Percentiles rank a stretch among this genome's conserved stretches.
These are phyloP conservation scores for Drosophila santomea DNA, from an alignment of 1,140 invertebrate genomes.

Conservation along the genomic window DNA sequence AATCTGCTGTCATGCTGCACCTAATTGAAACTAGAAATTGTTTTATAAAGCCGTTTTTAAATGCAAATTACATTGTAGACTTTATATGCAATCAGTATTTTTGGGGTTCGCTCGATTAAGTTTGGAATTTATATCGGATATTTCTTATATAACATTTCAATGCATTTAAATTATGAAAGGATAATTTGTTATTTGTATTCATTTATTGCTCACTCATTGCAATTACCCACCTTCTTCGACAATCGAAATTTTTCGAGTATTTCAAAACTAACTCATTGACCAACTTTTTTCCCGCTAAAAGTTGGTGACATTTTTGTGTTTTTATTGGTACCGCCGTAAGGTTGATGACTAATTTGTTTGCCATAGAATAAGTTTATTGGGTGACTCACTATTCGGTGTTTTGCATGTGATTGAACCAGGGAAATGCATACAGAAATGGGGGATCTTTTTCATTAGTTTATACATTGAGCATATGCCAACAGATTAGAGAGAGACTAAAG, in stretches of 20 bases:
- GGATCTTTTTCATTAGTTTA: conserved; percentile 10
- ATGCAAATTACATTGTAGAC: too few relatives aligned
- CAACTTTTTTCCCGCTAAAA: conserved; percentile 24
- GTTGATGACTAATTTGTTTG: conserved; percentile 73
- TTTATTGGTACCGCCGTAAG: conserved; percentile 3
- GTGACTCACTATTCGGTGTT: conserved; percentile 48
- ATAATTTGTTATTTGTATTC: neutral
- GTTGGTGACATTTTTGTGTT: conserved; percentile 32
- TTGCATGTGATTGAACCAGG: conserved; percentile 51
- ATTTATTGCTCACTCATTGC: neutral
- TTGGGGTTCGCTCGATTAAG: neutral
- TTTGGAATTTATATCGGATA: too few relatives aligned
- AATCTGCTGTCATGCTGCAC: neutral
- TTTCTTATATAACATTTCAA: too few relatives aligned
- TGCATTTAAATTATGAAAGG: neutral
- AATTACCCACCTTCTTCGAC: neutral
- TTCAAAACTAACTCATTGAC: conserved; percentile 13
- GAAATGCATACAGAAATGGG: conserved; percentile 27
- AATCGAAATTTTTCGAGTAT: neutral
- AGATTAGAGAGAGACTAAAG: conserved; percentile 29
- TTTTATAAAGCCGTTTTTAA: neutral
- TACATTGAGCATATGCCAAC: conserved; percentile 37
- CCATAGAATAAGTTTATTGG: conserved; percentile 35
- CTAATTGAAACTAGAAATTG: conserved; percentile 2
- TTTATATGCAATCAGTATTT: neutral